A percentile compares a stretch with the other conserved stretches of the same genome.
phyloP scores from a whole-genome alignment of 2,888 invertebrate species.

The Aspidiotus rigidus region DNA sequence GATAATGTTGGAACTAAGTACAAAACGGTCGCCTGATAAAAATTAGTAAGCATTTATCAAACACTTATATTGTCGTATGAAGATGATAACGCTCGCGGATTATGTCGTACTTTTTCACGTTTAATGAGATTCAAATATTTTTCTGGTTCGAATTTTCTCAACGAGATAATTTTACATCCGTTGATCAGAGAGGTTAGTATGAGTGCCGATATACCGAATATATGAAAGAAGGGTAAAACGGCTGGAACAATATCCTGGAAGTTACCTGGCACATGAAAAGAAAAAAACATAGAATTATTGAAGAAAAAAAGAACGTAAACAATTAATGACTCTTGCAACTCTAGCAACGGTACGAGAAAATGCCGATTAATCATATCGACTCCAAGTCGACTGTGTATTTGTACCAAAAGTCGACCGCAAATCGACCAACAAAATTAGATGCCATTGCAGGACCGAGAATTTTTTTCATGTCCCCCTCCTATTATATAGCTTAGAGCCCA shows the following conservation, averaged over 20 bases:
- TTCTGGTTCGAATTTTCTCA: slow-evolving; percentile 66
- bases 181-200: slow-evolving; percentile 52
- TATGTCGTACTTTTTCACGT: slow-evolving; percentile 46
- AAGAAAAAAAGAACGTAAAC: too few relatives aligned
- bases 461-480: too few relatives aligned
- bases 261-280: slow-evolving; percentile 41
- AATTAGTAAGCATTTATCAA: background rate
- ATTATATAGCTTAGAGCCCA: too few relatives aligned
- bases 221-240: slow-evolving; percentile 69
- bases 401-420: too few relatives aligned
- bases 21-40: slow-evolving; percentile 28
- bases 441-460: too few relatives aligned
- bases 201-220: slow-evolving; percentile 64
- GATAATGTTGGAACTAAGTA: slow-evolving; percentile 61
- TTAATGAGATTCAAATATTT: slow-evolving; percentile 56
- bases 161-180: slow-evolving; percentile 55
- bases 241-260: slow-evolving; percentile 51
- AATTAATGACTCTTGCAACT: too few relatives aligned
- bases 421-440: too few relatives aligned
- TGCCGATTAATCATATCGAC: too few relatives aligned
- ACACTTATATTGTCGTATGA: background rate
- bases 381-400: too few relatives aligned
- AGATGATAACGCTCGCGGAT: background rate
- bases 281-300: too few relatives aligned
- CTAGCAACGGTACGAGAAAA: too few relatives aligned